phyloP scores from a whole-genome alignment of 2,888 invertebrate genomes.

The Leptinotarsa peninsularis region DNA sequence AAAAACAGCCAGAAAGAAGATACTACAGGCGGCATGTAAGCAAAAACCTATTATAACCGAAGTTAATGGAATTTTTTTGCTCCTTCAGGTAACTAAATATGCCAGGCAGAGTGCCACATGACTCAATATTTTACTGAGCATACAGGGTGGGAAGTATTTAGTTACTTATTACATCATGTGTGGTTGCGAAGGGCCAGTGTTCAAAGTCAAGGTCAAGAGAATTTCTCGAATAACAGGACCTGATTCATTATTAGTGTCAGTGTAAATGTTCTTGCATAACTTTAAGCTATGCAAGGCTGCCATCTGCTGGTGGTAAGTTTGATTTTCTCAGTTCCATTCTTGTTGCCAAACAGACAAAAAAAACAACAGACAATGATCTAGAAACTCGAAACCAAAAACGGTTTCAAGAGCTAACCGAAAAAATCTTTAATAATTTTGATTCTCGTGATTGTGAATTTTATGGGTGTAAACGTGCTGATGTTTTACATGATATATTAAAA shows the following conservation, averaged over 20 bases:
- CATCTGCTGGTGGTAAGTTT: too few relatives aligned
- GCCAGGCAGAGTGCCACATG: not conserved
- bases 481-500: too few relatives aligned
- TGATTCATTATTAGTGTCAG: not conserved
- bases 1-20: not conserved
- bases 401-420: too few relatives aligned
- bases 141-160: constrained; percentile 6
- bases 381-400: too few relatives aligned
- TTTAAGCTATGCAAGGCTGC: too few relatives aligned
- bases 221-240: not conserved
- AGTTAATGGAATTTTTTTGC: not conserved
- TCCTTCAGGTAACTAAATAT: not conserved
- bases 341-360: too few relatives aligned
- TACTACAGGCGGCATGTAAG: constrained; percentile 5
- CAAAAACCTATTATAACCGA: not conserved
- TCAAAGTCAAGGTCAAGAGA: constrained; percentile 7
- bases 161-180: constrained; percentile 6
- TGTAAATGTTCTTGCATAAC: too few relatives aligned
- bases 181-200: not conserved
- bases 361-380: too few relatives aligned
- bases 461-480: too few relatives aligned
- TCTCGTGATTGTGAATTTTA: too few relatives aligned
- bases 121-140: not conserved
- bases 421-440: too few relatives aligned
- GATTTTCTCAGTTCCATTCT: too few relatives aligned